Evolutionary conservation across 2,888 invertebrate species (phyloP).

Genomic region (Drosophila formosana): DNA sequence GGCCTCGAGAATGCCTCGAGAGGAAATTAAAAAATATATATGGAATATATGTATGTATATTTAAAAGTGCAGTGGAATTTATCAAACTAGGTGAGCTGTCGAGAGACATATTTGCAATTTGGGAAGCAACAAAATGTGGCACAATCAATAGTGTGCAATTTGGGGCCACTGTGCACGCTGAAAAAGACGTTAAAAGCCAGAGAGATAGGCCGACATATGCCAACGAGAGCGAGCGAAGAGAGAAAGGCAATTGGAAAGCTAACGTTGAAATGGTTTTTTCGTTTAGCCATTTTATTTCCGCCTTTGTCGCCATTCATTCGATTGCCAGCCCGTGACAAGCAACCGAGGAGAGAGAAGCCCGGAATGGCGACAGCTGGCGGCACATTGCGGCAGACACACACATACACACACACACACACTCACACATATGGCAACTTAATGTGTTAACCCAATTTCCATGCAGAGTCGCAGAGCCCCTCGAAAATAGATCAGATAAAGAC

Average conservation of each 20-base stretch:
- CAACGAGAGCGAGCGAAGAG: constrained; percentile 3
- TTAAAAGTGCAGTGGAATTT: neutral
- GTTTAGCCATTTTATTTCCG: constrained; percentile 78
- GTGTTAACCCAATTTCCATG: constrained; percentile 77
- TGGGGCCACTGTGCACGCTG: constrained; percentile 51
- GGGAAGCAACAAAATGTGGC: no score
- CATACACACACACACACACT: constrained; percentile 22
- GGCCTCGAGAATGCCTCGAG: neutral
- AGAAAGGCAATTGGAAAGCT: neutral
- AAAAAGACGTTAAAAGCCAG: constrained; percentile 61
- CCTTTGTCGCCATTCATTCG: constrained; percentile 77
- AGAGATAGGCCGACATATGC: constrained; percentile 63
- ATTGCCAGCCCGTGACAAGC: constrained; percentile 65
- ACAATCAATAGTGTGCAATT: neutral
- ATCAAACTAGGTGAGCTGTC: neutral
- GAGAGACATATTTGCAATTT: neutral
- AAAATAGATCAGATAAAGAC: constrained; percentile 48
- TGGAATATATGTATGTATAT: no score
- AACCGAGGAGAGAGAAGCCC: constrained; percentile 8
- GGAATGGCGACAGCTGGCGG: constrained; percentile 16
- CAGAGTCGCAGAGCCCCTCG: constrained; percentile 20
- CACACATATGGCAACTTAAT: constrained; percentile 51
- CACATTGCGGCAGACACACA: constrained; percentile 25
- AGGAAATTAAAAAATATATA: neutral
- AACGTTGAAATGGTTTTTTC: constrained; percentile 61